phyloP scores from a whole-genome alignment of 1,140 invertebrate genomes.

The Saccostrea glomerata region DNA sequence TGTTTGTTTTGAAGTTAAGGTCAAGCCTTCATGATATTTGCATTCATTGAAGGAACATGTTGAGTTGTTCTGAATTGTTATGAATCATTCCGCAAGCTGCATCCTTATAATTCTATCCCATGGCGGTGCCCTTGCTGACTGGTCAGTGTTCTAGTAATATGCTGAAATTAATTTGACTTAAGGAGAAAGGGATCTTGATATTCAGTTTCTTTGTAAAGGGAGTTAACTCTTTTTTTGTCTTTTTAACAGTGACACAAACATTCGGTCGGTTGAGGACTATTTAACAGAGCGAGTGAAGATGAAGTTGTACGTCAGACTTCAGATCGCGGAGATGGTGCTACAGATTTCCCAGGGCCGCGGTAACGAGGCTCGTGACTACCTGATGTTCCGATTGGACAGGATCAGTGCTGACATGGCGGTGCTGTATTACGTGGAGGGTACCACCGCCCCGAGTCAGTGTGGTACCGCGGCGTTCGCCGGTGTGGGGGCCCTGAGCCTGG shows the following conservation, averaged over 20 bases:
- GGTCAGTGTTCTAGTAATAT: no score
- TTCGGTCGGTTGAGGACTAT: constrained; percentile 91
- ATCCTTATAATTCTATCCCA: no score
- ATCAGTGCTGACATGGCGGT: constrained; percentile 87
- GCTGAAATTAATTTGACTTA: not conserved
- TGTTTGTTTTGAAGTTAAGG: no score
- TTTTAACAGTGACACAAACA: constrained; percentile 77
- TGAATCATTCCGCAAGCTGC: no score
- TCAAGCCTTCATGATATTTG: no score
- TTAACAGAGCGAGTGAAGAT: constrained; percentile 89
- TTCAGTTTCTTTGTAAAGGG: not conserved
- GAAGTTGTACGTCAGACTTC: constrained; percentile 85
- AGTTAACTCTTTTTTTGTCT: not conserved
- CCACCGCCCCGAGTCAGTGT: constrained; percentile 69
- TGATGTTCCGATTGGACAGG: constrained; percentile 86
- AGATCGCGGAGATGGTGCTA: constrained; percentile 84
- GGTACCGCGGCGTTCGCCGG: constrained; percentile 89
- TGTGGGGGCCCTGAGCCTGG: constrained; percentile 85
- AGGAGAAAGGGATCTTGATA: not conserved
- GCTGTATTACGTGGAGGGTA: constrained; percentile 83
- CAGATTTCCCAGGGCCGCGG: constrained; percentile 82
- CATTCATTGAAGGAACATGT: no score
- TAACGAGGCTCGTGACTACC: constrained; percentile 82
- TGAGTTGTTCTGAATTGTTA: no score
- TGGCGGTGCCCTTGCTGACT: no score